phyloP scores from a whole-genome alignment of 2,113 vertebrate genomes.

The Sinocyclocheilus anophthalmus region DNA sequence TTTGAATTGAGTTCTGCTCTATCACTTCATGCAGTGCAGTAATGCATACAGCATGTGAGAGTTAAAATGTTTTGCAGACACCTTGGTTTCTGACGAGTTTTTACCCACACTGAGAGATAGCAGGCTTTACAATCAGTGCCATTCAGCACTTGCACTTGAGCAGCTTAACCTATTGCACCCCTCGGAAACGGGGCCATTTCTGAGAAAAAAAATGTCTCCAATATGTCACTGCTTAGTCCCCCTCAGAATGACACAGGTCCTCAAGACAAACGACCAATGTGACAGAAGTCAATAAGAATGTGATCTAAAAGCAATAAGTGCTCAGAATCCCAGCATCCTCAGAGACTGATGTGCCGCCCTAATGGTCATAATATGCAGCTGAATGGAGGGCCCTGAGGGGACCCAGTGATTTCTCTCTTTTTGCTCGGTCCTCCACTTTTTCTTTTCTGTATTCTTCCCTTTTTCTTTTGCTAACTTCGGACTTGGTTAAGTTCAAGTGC shows the following conservation, averaged over 20 bases:
- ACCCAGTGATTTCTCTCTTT: conserved; percentile 50
- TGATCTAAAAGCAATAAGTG: conserved; percentile 84
- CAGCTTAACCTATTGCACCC: conserved; percentile 83
- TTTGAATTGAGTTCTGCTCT: background rate
- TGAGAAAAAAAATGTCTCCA: conserved; percentile 75
- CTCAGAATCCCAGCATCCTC: conserved; percentile 72
- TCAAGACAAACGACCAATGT: conserved; percentile 81
- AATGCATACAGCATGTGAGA: conserved; percentile 22
- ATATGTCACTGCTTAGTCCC: conserved; percentile 81
- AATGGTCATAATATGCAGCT: conserved; percentile 69
- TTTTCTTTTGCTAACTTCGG: conserved; percentile 19
- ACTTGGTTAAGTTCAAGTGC: conserved; percentile 47
- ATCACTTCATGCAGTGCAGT: background rate
- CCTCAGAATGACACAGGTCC: conserved; percentile 79
- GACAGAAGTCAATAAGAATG: conserved; percentile 84
- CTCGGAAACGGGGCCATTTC: conserved; percentile 75
- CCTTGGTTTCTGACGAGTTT: conserved; percentile 51
- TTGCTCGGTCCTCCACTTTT: conserved; percentile 32
- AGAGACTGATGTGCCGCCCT: conserved; percentile 59
- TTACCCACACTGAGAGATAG: conserved; percentile 47
- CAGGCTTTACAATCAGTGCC: conserved; percentile 59
- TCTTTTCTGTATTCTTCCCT: conserved; percentile 35
- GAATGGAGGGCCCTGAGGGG: conserved; percentile 58
- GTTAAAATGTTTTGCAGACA: conserved; percentile 1
- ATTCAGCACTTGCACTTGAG: conserved; percentile 68